phyloP scores from a whole-genome alignment of 2,797 vertebrate genomes.

The Sorex maritimensis region DNA sequence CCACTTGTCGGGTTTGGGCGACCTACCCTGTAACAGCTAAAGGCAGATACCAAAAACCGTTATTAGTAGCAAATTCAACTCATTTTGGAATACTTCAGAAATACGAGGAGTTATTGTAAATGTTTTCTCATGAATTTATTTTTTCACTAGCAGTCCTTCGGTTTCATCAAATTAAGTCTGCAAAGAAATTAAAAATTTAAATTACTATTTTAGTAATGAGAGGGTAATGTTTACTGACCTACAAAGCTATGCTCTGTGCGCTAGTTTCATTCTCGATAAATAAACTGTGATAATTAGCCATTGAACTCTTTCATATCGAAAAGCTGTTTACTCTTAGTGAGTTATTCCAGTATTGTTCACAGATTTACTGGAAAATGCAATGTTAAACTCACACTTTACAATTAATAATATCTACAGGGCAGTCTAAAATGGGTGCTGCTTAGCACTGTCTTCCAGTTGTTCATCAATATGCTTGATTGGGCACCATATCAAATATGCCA shows the following conservation, averaged over 20 bases:
- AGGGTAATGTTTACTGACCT: background rate
- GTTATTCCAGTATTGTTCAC: no score
- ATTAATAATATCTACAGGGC: no score
- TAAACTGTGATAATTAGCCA: background rate
- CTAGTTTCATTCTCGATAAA: background rate
- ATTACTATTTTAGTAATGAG: background rate
- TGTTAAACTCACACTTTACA: no score
- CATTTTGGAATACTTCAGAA: background rate
- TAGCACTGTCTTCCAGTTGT: no score
- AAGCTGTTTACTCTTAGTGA: no score
- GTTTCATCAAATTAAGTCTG: background rate
- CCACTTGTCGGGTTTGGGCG: constrained; percentile 91
- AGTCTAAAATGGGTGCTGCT: no score
- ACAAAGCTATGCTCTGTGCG: background rate
- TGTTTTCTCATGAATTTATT: background rate
- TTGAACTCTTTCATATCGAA: no score
- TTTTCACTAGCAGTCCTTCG: background rate
- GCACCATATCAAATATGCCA: no score
- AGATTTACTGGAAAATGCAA: no score
- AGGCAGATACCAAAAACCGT: background rate
- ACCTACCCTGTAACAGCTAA: constrained; percentile 94
- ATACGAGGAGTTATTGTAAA: background rate
- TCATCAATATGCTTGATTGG: no score
- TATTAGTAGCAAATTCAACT: background rate
- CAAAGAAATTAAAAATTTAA: background rate